Conservation (phyloP, 2,113 vertebrate species). For the Neotoma lepida region DNA sequence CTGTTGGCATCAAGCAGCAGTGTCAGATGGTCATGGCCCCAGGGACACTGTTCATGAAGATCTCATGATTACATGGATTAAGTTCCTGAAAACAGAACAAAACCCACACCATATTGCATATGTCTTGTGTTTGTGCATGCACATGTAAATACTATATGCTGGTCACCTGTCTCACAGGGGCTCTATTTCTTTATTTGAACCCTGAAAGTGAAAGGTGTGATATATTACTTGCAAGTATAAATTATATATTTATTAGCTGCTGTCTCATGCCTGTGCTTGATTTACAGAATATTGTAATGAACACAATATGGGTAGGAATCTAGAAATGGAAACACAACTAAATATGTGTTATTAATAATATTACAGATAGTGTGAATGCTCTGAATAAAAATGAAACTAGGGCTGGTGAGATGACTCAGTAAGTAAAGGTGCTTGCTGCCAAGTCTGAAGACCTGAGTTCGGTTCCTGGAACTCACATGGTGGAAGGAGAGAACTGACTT, state of each 20-base stretch:
- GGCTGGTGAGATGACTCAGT: not conserved
- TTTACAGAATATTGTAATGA: not conserved
- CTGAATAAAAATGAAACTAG: not conserved
- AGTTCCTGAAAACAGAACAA: too few species aligned
- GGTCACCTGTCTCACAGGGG: not conserved
- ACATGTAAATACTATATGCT: not conserved
- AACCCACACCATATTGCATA: not conserved
- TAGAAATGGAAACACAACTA: not conserved
- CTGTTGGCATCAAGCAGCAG: not conserved
- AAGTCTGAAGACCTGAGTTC: not conserved
- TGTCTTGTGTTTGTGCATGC: not conserved
- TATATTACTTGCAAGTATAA: not conserved
- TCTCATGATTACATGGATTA: not conserved
- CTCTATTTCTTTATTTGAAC: not conserved
- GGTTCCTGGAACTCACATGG: not conserved
- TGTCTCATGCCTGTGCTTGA: not conserved
- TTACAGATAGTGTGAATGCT: not conserved
- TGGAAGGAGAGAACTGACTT: not conserved
- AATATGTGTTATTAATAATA: not conserved
- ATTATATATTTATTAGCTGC: not conserved
- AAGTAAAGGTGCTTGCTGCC: not conserved
- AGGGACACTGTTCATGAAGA: not conserved
- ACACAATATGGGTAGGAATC: not conserved
- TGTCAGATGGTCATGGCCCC: not conserved
- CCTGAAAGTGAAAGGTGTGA: not conserved